Evolutionary conservation across 2,797 vertebrate species (phyloP).

Genomic region (Xenopus petersii): DNA sequence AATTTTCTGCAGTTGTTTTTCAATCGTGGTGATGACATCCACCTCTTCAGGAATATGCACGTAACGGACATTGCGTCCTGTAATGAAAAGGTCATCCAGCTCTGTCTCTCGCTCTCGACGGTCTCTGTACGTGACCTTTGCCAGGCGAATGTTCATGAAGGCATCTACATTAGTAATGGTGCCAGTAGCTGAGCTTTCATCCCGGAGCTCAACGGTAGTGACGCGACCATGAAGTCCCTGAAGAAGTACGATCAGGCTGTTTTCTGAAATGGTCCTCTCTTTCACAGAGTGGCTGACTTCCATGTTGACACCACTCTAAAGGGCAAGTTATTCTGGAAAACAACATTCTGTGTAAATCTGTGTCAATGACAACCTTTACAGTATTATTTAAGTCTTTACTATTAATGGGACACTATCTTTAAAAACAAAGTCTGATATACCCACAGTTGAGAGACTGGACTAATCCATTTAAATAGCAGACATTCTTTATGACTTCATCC

Average conservation of each 20-base stretch:
- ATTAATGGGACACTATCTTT: too few relatives aligned
- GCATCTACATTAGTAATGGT: slow-evolving; percentile 85
- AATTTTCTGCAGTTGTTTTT: slow-evolving; percentile 80
- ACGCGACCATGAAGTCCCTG: slow-evolving; percentile 82
- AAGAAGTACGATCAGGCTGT: slow-evolving; percentile 90
- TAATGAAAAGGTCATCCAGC: slow-evolving; percentile 85
- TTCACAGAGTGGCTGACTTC: slow-evolving; percentile 80
- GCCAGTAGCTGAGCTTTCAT: slow-evolving; percentile 82
- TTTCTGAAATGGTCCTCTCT: slow-evolving; percentile 89
- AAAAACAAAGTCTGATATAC: too few relatives aligned
- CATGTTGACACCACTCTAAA: slow-evolving; percentile 39
- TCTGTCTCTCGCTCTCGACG: slow-evolving; percentile 62
- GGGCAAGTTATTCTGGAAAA: neutral
- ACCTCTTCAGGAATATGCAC: slow-evolving; percentile 89
- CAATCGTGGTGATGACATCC: slow-evolving; percentile 80
- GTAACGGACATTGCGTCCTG: slow-evolving; percentile 86
- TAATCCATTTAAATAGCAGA: too few relatives aligned
- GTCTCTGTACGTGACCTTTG: slow-evolving; percentile 77
- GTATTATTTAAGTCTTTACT: too few relatives aligned
- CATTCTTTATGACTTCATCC: too few relatives aligned
- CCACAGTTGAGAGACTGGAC: too few relatives aligned
- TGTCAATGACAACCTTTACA: too few relatives aligned
- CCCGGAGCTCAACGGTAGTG: slow-evolving; percentile 87
- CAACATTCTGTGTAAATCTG: too few relatives aligned
- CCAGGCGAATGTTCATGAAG: slow-evolving; percentile 91